A percentile compares a stretch with the other conserved stretches of the same genome.
phyloP scores from a whole-genome alignment of 1,140 invertebrate species.

The Onthophagus taurus region DNA sequence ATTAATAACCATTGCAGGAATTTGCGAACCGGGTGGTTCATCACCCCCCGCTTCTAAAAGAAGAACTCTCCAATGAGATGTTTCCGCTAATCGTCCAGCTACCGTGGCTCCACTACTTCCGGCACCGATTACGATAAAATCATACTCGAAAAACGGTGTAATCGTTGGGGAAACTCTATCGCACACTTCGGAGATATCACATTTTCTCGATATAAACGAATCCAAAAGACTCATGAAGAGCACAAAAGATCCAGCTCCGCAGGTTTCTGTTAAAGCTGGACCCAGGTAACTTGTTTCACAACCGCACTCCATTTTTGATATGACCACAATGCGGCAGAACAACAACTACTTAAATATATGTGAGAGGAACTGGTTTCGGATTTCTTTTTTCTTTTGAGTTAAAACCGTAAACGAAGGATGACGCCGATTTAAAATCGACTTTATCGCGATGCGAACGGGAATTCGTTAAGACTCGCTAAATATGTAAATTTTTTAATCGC shows the following conservation, averaged over 20 bases:
- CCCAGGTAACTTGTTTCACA: slow-evolving; percentile 36
- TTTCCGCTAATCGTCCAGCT: slow-evolving; percentile 40
- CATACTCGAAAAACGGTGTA: slow-evolving; percentile 40
- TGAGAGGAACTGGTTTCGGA: too few relatives aligned
- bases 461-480: too few relatives aligned
- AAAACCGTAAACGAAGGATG: too few relatives aligned
- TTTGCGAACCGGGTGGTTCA: slow-evolving; percentile 43
- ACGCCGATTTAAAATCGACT: too few relatives aligned
- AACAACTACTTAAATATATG: too few relatives aligned
- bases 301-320: slow-evolving; percentile 35
- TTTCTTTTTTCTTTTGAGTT: too few relatives aligned
- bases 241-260: slow-evolving; percentile 42
- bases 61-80: slow-evolving; percentile 40
- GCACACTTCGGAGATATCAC: slow-evolving; percentile 42
- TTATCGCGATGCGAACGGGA: too few relatives aligned
- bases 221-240: slow-evolving; percentile 48
- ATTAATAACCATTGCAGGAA: slow-evolving; percentile 46
- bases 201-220: slow-evolving; percentile 40
- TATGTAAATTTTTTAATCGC: too few relatives aligned
- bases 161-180: slow-evolving; percentile 36
- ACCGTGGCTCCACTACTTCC: slow-evolving; percentile 48
- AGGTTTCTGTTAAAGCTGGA: slow-evolving; percentile 41
- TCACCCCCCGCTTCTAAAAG: slow-evolving; percentile 55
- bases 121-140: slow-evolving; percentile 50
- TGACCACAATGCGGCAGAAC: too few relatives aligned